Conservation (phyloP, 2,888 invertebrate species). For the Periphyllus acericola region DNA sequence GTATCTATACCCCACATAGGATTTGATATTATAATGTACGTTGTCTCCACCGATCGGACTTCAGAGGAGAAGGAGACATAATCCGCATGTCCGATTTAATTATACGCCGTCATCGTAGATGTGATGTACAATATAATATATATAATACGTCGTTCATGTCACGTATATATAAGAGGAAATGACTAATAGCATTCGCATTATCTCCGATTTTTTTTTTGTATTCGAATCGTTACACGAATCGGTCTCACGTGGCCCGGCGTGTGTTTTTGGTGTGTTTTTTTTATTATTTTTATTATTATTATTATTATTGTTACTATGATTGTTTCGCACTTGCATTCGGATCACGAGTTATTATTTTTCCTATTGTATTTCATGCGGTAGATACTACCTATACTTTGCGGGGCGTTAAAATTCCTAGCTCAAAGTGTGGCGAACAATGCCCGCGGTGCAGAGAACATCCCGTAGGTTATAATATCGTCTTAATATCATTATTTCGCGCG, state of each 20-base stretch:
- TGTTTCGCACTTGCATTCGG: conserved; percentile 27
- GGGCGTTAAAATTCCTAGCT: conserved; percentile 49
- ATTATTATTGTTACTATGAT: no score
- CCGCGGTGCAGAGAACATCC: not conserved
- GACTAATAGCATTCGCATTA: conserved; percentile 10
- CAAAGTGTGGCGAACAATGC: conserved; percentile 26
- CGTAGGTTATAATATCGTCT: conserved; percentile 7
- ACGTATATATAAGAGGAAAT: not conserved
- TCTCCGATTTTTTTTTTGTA: conserved; percentile 15
- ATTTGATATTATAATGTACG: no score
- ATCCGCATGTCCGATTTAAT: not conserved
- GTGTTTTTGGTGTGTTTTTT: not conserved
- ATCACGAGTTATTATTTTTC: conserved; percentile 17
- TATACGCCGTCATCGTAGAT: not conserved
- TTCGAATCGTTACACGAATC: conserved; percentile 4
- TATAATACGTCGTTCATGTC: not conserved
- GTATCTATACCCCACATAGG: no score
- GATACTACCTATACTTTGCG: not conserved
- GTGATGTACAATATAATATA: not conserved
- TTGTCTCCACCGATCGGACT: no score
- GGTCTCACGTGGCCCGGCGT: not conserved
- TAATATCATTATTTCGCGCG: conserved; percentile 1
- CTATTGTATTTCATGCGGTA: not conserved
- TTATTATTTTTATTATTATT: not conserved
- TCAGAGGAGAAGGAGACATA: no score